These are phyloP conservation scores for Glareola pratincola DNA, from an alignment of 2,113 vertebrate species.

Conservation along the genomic window DNA sequence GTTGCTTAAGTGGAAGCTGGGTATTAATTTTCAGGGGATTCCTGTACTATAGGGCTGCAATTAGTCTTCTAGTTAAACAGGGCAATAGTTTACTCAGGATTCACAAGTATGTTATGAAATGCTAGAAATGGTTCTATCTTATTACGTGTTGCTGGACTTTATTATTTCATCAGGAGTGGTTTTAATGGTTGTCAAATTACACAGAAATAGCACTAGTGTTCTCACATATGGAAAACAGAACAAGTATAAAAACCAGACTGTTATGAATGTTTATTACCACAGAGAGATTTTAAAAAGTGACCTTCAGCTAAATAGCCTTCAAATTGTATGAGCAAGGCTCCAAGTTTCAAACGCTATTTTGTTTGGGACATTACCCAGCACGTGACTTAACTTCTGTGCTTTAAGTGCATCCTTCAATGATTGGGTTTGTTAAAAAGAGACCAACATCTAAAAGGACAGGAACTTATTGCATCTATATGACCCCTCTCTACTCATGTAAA, in stretches of 20 bases:
- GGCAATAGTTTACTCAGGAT: constrained; percentile 1
- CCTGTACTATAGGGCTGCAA: neutral
- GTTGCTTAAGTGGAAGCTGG: neutral
- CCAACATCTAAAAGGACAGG: neutral
- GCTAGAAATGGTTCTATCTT: neutral
- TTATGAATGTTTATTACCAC: neutral
- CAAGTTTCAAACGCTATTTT: neutral
- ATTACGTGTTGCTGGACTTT: neutral
- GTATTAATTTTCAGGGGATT: neutral
- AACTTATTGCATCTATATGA: neutral
- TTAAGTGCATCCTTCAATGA: neutral
- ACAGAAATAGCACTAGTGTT: neutral
- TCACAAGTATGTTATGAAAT: neutral
- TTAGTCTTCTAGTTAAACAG: neutral
- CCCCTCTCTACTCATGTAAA: neutral
- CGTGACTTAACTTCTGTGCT: neutral
- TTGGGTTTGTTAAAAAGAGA: neutral
- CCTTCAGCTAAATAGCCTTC: neutral
- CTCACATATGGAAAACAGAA: neutral
- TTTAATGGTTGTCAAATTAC: neutral
- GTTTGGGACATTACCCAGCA: neutral
- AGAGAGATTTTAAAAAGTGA: neutral
- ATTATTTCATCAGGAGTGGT: neutral
- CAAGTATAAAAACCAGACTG: neutral
- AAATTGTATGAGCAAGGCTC: neutral